Conservation (phyloP, 1,140 invertebrate genomes). For the Doryteuthis pealeii region DNA sequence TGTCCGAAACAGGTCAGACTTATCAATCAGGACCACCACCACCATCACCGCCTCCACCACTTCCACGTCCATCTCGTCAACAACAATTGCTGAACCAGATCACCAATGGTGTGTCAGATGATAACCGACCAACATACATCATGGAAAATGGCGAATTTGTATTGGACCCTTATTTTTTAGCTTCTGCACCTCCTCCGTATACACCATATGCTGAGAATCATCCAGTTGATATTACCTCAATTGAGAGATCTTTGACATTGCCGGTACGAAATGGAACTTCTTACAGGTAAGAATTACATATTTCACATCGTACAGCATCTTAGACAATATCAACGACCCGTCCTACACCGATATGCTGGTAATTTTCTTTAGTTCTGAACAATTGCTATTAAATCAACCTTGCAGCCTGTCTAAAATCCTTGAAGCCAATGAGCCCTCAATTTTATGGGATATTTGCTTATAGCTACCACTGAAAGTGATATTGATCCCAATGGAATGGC, state of each 20-base stretch:
- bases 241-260: neutral
- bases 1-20: neutral
- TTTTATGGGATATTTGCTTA: too few relatives aligned
- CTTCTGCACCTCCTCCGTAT: neutral
- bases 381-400: too few relatives aligned
- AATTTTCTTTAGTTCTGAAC: too few relatives aligned
- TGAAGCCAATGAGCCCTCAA: too few relatives aligned
- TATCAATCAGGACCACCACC: neutral
- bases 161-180: neutral
- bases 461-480: too few relatives aligned
- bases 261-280: conserved; percentile 14
- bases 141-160: neutral
- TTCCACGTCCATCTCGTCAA: neutral
- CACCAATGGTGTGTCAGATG: neutral
- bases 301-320: too few relatives aligned
- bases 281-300: conserved; percentile 19
- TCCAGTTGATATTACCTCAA: neutral
- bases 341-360: too few relatives aligned
- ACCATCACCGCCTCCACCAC: neutral
- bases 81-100: neutral
- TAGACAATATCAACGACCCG: too few relatives aligned
- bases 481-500: too few relatives aligned
- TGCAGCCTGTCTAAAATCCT: too few relatives aligned
- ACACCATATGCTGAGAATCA: conserved; percentile 8
- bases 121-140: neutral